Conservation (phyloP, 2,888 invertebrate genomes). For the Hylaea fasciaria region DNA sequence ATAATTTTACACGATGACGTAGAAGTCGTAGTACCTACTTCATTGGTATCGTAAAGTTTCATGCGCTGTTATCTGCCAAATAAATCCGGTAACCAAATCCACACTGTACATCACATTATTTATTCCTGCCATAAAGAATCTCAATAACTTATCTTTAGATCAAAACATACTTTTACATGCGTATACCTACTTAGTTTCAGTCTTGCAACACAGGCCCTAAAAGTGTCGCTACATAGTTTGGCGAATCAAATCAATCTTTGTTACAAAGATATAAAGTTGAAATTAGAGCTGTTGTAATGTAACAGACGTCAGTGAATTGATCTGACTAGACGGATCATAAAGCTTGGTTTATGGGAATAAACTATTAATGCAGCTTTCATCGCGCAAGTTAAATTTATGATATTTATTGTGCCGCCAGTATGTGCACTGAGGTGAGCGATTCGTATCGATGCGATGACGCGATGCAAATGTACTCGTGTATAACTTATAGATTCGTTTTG, state of each 20-base stretch:
- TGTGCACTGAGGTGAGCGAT: slow-evolving; percentile 16
- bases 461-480: slow-evolving; percentile 11
- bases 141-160: slow-evolving; percentile 34
- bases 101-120: slow-evolving; percentile 28
- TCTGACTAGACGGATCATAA: slow-evolving; percentile 72
- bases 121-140: slow-evolving; percentile 35
- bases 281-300: slow-evolving; percentile 11
- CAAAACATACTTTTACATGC: slow-evolving; percentile 36
- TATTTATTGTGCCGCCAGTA: slow-evolving; percentile 30
- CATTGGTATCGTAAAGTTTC: slow-evolving; percentile 8
- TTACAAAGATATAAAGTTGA: slow-evolving; percentile 13
- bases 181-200: slow-evolving; percentile 26
- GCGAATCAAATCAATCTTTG: slow-evolving; percentile 15
- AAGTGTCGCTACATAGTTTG: background rate
- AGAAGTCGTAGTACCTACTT: background rate
- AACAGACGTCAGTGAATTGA: slow-evolving; percentile 53
- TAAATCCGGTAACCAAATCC: slow-evolving; percentile 28
- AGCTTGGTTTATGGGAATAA: slow-evolving; percentile 61
- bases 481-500: background rate
- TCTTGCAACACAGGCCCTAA: slow-evolving; percentile 30
- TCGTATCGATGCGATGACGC: background rate
- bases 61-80: slow-evolving; percentile 20
- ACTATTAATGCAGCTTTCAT: slow-evolving; percentile 56
- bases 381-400: slow-evolving; percentile 29
- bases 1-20: background rate